phyloP scores from a whole-genome alignment of 2,888 invertebrate species.

The Acleris holmiana region DNA sequence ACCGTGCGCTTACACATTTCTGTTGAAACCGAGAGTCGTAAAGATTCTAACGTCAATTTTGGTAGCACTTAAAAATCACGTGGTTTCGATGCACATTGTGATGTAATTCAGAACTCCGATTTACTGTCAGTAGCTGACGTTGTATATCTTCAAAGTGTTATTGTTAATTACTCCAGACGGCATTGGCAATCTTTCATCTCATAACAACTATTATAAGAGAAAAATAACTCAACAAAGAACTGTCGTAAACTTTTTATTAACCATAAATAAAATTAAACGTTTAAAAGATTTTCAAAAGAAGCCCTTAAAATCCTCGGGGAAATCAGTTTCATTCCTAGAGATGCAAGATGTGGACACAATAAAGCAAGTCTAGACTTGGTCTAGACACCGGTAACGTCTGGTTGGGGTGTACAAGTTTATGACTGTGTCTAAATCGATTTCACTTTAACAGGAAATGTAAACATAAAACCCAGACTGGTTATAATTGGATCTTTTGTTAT shows the following conservation, averaged over 20 bases:
- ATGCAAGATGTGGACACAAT: slow-evolving; percentile 48
- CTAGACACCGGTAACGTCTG: slow-evolving; percentile 62
- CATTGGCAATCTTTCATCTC: slow-evolving; percentile 36
- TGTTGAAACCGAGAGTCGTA: slow-evolving; percentile 72
- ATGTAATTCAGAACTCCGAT: slow-evolving; percentile 11
- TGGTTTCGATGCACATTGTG: slow-evolving; percentile 49
- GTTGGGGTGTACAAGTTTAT: slow-evolving; percentile 47
- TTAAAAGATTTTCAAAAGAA: slow-evolving; percentile 1
- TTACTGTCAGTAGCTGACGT: too few species aligned
- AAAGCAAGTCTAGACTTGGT: slow-evolving; percentile 73
- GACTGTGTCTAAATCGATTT: slow-evolving; percentile 45
- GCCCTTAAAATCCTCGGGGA: background rate
- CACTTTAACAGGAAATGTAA: slow-evolving; percentile 2
- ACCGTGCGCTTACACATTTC: slow-evolving; percentile 64
- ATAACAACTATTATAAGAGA: too few species aligned
- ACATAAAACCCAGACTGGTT: background rate
- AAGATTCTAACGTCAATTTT: slow-evolving; percentile 54
- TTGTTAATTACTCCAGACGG: slow-evolving; percentile 30
- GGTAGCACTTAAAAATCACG: slow-evolving; percentile 52
- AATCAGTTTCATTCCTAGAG: slow-evolving; percentile 20
- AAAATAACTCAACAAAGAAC: background rate
- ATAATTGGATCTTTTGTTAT: background rate
- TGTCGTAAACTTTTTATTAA: background rate
- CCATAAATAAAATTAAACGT: background rate
- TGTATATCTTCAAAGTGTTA: too few species aligned